Base-by-base conservation (phyloP, 2,797 vertebrate genomes). In the Diplodus puntazzo region DNA sequence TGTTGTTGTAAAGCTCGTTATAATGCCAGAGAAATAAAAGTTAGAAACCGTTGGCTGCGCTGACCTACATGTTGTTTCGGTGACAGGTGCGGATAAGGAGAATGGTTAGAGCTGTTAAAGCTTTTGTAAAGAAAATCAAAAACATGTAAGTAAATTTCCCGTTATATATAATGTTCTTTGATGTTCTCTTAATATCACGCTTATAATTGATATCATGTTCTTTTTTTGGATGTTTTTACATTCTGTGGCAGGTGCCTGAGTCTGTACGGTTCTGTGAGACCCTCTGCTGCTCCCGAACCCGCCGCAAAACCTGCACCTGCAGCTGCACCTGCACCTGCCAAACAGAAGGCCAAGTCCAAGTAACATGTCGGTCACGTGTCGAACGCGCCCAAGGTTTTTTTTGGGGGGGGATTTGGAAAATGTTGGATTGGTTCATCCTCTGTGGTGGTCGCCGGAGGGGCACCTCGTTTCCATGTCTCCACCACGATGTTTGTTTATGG, bases 51-150 rank as follows among this genome's bases (percentile, higher is more conserved):
- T 61, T 13, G 48, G 23, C 67, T 57, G 42, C n/a, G 39, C 68
- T 77, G 50, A 83, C 12, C 20, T 18, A 0, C 64, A 5, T 68
- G 45, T 71, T 5, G 1, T 68, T 85, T 87, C 69, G 71, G 42
- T 68, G 63, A 45, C 92, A 98, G 97, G 92, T 94, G 60, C 95
- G 96, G 92, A 96, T 97, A 5, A 96, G 97, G 83, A 96, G 91
- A 90, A 88, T 96, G n/a, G 83, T 95, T 27, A 94, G 94, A 74
- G 65, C 94, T 21, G 72, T 95, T 87, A 95, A 87, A 81, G 92
- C 81, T 69, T 94, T 97, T 82, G 81, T 96, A 70, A 96, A 93
- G 79, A 95, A 91, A 94, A 94, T 96, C 81, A 96, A 86, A 91
- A 95, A 94, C 79, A 90, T 96, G 97, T 98, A 91, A 96, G 97